phyloP scores from a whole-genome alignment of 2,888 invertebrate genomes.

The Serrognathus titanus region DNA sequence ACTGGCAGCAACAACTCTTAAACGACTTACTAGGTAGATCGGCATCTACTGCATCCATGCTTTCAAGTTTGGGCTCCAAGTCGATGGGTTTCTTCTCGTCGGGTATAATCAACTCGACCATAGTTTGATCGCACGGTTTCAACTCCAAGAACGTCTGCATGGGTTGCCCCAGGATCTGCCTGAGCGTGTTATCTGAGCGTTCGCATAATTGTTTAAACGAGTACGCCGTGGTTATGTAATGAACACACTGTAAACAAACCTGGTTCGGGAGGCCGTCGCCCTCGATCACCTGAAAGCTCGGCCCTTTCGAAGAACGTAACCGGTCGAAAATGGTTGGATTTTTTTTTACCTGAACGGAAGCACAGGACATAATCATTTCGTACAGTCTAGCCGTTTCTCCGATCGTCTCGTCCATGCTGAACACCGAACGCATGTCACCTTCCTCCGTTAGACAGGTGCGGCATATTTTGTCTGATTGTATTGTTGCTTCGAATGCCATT shows the following conservation, averaged over 20 bases:
- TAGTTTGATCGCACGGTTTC: slow-evolving; percentile 16
- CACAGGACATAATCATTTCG: slow-evolving; percentile 45
- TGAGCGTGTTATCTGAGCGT: slow-evolving; percentile 41
- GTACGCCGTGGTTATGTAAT: slow-evolving; percentile 42
- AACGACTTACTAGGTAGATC: slow-evolving; percentile 10
- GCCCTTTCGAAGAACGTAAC: neutral
- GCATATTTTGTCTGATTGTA: slow-evolving; percentile 44
- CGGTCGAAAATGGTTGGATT: slow-evolving; percentile 1
- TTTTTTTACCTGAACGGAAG: slow-evolving; percentile 40
- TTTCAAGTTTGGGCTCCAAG: slow-evolving; percentile 9
- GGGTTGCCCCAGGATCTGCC: slow-evolving; percentile 36
- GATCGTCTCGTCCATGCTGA: slow-evolving; percentile 37
- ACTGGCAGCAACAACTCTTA: no score
- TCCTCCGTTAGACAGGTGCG: slow-evolving; percentile 45
- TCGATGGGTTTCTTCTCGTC: slow-evolving; percentile 1
- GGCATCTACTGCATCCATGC: neutral
- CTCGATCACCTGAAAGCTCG: slow-evolving; percentile 35
- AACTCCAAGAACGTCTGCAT: slow-evolving; percentile 20
- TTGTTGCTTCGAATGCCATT: slow-evolving; percentile 27
- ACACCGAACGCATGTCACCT: slow-evolving; percentile 40
- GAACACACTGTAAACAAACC: slow-evolving; percentile 45
- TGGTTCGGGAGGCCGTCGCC: slow-evolving; percentile 45
- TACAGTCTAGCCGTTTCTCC: slow-evolving; percentile 38
- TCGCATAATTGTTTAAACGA: slow-evolving; percentile 46
- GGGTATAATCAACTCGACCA: slow-evolving; percentile 6